Evolutionary conservation across 2,113 vertebrate genomes (phyloP).

Genomic region (Apaloderma vittatum): DNA sequence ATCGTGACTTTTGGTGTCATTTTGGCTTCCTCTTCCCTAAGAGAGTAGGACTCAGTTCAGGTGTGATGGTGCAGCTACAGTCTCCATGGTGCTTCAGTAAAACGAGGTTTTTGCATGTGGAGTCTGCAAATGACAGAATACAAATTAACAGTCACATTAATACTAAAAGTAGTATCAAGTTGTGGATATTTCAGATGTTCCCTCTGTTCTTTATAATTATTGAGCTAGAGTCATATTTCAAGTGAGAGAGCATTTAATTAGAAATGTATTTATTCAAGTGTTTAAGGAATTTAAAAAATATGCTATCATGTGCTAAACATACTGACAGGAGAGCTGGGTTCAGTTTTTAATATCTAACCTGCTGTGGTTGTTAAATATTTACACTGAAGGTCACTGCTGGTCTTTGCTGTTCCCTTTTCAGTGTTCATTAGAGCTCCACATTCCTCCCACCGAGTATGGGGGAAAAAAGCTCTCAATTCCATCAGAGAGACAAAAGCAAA

Average conservation of each 20-base stretch:
- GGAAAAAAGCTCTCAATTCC: not conserved
- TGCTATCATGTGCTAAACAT: not conserved
- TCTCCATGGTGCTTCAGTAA: not conserved
- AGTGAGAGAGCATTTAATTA: not conserved
- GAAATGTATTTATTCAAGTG: constrained; percentile 20
- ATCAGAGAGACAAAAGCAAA: not conserved
- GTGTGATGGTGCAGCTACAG: not conserved
- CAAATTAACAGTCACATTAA: not conserved
- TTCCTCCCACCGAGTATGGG: not conserved
- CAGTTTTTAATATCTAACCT: constrained; percentile 29
- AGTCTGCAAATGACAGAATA: accelerated
- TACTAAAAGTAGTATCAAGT: not conserved
- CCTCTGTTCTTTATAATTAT: not conserved
- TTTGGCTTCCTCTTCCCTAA: not conserved
- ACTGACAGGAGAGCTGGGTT: not conserved
- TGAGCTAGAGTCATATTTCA: not conserved
- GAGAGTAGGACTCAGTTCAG: not conserved
- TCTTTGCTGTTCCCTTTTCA: not conserved
- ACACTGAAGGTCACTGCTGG: constrained; percentile 26
- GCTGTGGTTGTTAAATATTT: constrained; percentile 39
- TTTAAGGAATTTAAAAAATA: not conserved
- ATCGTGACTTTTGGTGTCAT: not conserved
- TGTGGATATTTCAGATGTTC: not conserved
- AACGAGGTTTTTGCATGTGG: not conserved
- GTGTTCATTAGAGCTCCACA: accelerated